Evolutionary conservation across 2,888 invertebrate genomes (phyloP).

Genomic region (Cistogaster globosa): DNA sequence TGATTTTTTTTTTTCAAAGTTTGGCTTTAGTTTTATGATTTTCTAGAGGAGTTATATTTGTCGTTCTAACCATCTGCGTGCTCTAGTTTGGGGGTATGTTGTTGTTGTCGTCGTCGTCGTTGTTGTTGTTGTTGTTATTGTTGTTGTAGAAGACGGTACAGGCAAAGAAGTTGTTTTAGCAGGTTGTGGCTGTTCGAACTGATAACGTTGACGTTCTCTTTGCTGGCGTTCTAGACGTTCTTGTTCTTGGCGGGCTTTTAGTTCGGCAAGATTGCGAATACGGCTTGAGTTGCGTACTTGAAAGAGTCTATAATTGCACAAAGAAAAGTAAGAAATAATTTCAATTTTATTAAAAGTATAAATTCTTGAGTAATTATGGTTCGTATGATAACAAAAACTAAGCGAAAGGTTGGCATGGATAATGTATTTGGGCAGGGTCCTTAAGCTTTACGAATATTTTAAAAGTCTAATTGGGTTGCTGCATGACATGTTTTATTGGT

Average conservation of each 20-base stretch:
- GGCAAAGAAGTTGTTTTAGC: slow-evolving; percentile 41
- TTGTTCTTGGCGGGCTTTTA: slow-evolving; percentile 83
- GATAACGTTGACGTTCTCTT: slow-evolving; percentile 75
- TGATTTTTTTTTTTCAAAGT: slow-evolving; percentile 52
- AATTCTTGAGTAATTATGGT: too few species aligned
- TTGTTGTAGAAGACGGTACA: slow-evolving; percentile 33
- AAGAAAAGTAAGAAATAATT: too few species aligned
- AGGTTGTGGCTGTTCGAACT: slow-evolving; percentile 75
- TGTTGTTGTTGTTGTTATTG: slow-evolving; percentile 50
- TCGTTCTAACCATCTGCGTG: slow-evolving; percentile 81
- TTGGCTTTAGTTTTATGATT: slow-evolving; percentile 68
- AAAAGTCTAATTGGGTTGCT: too few species aligned
- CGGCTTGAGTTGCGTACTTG: slow-evolving; percentile 82
- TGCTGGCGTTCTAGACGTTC: slow-evolving; percentile 82
- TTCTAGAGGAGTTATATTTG: slow-evolving; percentile 67
- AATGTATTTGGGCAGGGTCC: too few species aligned
- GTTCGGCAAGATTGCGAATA: slow-evolving; percentile 80
- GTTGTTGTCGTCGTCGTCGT: slow-evolving; percentile 3
- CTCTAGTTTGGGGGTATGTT: slow-evolving; percentile 62
- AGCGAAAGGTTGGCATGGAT: too few species aligned
- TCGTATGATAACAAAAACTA: too few species aligned
- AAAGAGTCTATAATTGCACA: slow-evolving; percentile 78
- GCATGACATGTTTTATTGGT: too few species aligned
- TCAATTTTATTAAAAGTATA: too few species aligned
- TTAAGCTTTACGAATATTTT: too few species aligned